phyloP scores from a whole-genome alignment of 2,888 invertebrate species.

The Lithophane semibrunnea region DNA sequence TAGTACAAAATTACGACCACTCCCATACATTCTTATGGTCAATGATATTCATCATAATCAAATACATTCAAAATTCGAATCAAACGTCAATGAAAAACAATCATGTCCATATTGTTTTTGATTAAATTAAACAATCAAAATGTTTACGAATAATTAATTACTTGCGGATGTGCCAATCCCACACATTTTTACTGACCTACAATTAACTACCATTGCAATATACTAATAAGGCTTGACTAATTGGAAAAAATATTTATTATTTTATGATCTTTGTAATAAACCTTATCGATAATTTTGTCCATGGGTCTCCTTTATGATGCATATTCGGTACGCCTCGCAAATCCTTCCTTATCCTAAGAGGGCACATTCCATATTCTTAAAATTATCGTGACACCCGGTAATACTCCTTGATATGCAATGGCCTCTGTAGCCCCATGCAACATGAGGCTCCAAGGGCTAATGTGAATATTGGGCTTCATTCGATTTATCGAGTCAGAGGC shows the following conservation, averaged over 20 bases:
- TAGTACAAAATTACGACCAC: slow-evolving; percentile 25
- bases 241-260: slow-evolving; percentile 8
- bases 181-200: slow-evolving; percentile 34
- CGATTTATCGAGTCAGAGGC: too few relatives aligned
- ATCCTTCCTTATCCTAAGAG: too few relatives aligned
- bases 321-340: too few relatives aligned
- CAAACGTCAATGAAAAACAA: slow-evolving; percentile 37
- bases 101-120: slow-evolving; percentile 21
- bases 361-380: too few relatives aligned
- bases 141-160: slow-evolving; percentile 36
- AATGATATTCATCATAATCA: slow-evolving; percentile 34
- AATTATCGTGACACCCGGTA: too few relatives aligned
- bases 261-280: slow-evolving; percentile 5
- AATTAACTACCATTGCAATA: not conserved
- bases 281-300: not conserved
- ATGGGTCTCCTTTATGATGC: not conserved
- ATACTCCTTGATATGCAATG: too few relatives aligned
- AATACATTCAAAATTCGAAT: slow-evolving; percentile 33
- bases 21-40: slow-evolving; percentile 44
- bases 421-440: too few relatives aligned
- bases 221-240: slow-evolving; percentile 26
- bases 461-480: too few relatives aligned
- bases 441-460: too few relatives aligned
- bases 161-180: slow-evolving; percentile 28
- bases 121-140: slow-evolving; percentile 39